These are phyloP conservation scores for Diadema setosum DNA, from an alignment of 35 echinoderm and acorn worm genomes.

Conservation along the genomic window DNA sequence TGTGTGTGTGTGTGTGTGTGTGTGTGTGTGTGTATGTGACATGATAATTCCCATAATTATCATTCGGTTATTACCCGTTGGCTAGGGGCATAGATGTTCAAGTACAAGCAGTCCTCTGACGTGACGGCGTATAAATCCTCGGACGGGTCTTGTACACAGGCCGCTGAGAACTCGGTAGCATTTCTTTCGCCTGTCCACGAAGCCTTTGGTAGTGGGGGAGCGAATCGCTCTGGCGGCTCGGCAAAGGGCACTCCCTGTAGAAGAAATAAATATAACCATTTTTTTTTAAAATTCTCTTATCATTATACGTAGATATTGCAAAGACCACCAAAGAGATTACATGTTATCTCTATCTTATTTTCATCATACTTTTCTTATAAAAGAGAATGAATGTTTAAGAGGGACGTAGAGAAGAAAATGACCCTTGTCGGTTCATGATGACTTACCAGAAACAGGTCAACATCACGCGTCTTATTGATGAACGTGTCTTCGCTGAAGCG, in stretches of 20 bases:
- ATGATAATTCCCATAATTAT: no score
- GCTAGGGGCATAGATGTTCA: not conserved
- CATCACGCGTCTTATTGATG: not conserved
- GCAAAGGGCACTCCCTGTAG: constrained; percentile 79
- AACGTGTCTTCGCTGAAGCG: not conserved
- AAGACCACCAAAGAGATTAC: no score
- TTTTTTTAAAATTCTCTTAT: no score
- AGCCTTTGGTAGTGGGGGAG: constrained; percentile 23
- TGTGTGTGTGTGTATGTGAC: no score
- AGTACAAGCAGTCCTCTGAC: constrained; percentile 10
- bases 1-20: no score
- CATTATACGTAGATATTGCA: no score
- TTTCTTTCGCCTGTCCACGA: constrained; percentile 49
- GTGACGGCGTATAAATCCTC: not conserved
- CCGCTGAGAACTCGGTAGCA: constrained; percentile 47
- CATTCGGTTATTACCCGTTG: not conserved
- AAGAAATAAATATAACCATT: not conserved
- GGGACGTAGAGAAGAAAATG: no score
- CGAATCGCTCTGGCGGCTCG: constrained; percentile 59
- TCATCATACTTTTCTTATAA: no score
- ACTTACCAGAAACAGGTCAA: constrained; percentile 12
- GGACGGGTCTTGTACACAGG: constrained; percentile 36
- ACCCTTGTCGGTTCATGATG: no score
- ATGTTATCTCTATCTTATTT: no score
- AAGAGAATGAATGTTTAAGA: no score